Evolutionary conservation across 2,113 vertebrate species (phyloP).

Genomic region (Tauraco erythrolophus): DNA sequence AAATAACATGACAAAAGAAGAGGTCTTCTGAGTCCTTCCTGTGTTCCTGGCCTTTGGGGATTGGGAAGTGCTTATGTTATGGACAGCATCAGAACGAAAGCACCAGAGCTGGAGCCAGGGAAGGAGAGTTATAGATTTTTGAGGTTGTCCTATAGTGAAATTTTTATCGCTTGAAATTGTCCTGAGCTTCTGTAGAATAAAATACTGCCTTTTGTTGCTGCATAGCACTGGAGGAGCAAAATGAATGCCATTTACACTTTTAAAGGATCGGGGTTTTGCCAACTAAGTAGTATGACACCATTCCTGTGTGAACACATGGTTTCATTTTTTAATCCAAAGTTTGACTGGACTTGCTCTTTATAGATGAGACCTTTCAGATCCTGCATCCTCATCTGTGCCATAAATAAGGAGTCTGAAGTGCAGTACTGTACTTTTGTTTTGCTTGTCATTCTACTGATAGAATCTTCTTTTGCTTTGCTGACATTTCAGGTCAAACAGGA

Average conservation of each 20-base stretch:
- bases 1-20: neutral
- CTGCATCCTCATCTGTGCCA: neutral
- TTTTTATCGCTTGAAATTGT: neutral
- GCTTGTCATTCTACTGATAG: neutral
- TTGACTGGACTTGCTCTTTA: neutral
- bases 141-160: neutral
- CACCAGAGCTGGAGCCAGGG: neutral
- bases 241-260: neutral
- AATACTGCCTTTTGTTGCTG: neutral
- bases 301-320: neutral
- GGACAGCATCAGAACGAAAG: neutral
- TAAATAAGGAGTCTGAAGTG: neutral
- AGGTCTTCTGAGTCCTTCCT: neutral
- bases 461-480: slow-evolving; percentile 1
- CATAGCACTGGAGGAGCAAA: neutral
- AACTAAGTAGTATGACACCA: neutral
- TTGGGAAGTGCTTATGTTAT: neutral
- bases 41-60: neutral
- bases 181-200: neutral
- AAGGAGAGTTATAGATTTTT: neutral
- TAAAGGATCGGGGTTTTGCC: neutral
- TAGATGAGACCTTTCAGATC: neutral
- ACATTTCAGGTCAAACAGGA: neutral
- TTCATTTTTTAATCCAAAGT: neutral
- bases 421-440: neutral